Percentiles rank a stretch among this genome's conserved stretches.
Conservation (phyloP, 2,888 invertebrate species). For the Molorchus minor region DNA sequence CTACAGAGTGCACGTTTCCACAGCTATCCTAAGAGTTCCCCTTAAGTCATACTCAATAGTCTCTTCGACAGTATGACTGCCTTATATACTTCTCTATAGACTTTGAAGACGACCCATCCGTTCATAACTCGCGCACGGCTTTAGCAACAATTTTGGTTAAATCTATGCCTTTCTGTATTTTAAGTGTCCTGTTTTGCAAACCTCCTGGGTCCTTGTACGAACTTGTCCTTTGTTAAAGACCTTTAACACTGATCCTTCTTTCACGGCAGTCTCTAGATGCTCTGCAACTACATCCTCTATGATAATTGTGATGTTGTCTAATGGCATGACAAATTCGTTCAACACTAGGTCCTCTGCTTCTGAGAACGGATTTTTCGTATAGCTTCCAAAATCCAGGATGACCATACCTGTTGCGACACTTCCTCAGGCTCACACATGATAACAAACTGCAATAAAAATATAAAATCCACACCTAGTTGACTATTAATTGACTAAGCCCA, state of each 20-base stretch:
- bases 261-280: slow-evolving; percentile 86
- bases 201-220: slow-evolving; percentile 92
- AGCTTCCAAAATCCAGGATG: slow-evolving; percentile 89
- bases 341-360: slow-evolving; percentile 92
- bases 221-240: slow-evolving; percentile 91
- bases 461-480: slow-evolving; percentile 17
- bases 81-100: slow-evolving; percentile 83
- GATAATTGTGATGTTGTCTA: slow-evolving; percentile 88
- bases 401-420: slow-evolving; percentile 73
- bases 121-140: slow-evolving; percentile 86
- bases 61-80: slow-evolving; percentile 82
- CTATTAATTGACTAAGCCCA: no score
- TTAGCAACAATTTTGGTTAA: slow-evolving; percentile 83
- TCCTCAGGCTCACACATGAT: slow-evolving; percentile 63
- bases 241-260: slow-evolving; percentile 85
- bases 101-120: slow-evolving; percentile 84
- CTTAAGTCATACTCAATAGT: slow-evolving; percentile 78
- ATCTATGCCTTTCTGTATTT: slow-evolving; percentile 75
- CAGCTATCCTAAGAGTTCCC: slow-evolving; percentile 75
- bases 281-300: slow-evolving; percentile 88
- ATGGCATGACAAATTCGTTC: slow-evolving; percentile 94
- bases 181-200: slow-evolving; percentile 64
- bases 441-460: slow-evolving; percentile 18
- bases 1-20: slow-evolving; percentile 82
- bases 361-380: slow-evolving; percentile 93